These are phyloP conservation scores for Melanotus villosus DNA, from an alignment of 2,888 invertebrate species.

Conservation along the genomic window DNA sequence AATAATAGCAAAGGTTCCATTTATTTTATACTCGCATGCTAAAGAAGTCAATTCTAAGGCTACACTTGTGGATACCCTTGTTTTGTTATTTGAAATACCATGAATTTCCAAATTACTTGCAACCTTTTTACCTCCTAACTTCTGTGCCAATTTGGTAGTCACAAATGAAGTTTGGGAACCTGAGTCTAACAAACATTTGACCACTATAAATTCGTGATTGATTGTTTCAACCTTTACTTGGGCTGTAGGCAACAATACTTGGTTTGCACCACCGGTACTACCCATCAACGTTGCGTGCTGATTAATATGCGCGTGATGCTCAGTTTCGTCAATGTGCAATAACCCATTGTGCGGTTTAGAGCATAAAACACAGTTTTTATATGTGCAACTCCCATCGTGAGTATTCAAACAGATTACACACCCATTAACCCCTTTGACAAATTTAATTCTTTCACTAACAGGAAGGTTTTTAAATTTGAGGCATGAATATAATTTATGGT, in stretches of 20 bases:
- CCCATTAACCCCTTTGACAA: constrained; percentile 9
- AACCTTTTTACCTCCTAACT: background rate
- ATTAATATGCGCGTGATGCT: background rate
- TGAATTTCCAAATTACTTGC: no score
- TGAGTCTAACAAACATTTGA: constrained; percentile 9
- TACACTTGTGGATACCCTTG: no score
- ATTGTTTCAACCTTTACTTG: background rate
- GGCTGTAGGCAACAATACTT: constrained; percentile 4
- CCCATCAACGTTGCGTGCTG: no score
- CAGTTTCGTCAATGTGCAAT: background rate
- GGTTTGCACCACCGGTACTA: background rate
- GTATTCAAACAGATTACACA: no score
- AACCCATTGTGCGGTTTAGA: background rate
- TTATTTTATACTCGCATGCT: no score
- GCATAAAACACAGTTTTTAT: no score
- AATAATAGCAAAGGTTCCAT: no score
- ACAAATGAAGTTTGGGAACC: constrained; percentile 26
- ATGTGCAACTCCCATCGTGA: no score
- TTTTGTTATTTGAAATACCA: no score
- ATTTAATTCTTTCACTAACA: constrained; percentile 7
- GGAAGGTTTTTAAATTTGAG: constrained; percentile 26
- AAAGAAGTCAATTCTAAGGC: no score
- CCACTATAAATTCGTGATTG: background rate
- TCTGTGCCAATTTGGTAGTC: constrained; percentile 6
- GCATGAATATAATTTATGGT: constrained; percentile 36